These are phyloP conservation scores for Pogonus chalceus DNA, from an alignment of 1,140 invertebrate species.

Conservation along the genomic window DNA sequence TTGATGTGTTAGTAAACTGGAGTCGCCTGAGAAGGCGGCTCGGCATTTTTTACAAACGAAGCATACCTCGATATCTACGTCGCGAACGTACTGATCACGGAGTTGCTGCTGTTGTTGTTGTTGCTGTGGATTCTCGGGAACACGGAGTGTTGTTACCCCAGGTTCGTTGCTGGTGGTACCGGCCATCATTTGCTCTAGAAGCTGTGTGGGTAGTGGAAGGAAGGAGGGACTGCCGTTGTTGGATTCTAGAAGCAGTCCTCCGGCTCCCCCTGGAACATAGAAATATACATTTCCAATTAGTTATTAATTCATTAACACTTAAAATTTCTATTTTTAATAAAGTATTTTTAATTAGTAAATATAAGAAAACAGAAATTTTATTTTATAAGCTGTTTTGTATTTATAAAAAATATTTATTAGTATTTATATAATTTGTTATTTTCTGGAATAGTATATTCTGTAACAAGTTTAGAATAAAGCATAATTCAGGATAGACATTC, in stretches of 20 bases:
- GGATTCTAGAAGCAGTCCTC: slow-evolving; percentile 36
- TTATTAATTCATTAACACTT: no score
- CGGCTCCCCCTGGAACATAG: slow-evolving; percentile 34
- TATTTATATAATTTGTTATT: no score
- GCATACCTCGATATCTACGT: slow-evolving; percentile 66
- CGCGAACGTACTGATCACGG: slow-evolving; percentile 35
- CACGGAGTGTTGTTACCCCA: slow-evolving; percentile 51
- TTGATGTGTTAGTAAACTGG: slow-evolving; percentile 63
- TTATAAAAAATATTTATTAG: no score
- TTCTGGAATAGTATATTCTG: no score
- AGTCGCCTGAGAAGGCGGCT: slow-evolving; percentile 64
- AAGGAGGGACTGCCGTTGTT: slow-evolving; percentile 43
- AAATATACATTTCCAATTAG: no score
- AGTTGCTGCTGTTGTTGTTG: slow-evolving; percentile 4
- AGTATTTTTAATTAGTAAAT: no score
- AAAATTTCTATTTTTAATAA: no score
- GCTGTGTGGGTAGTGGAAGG: slow-evolving; percentile 50
- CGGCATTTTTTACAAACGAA: slow-evolving; percentile 80
- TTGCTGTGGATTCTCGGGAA: slow-evolving; percentile 40
- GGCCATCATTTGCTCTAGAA: slow-evolving; percentile 54
- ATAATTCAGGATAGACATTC: no score
- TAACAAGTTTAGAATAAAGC: no score
- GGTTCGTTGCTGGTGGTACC: slow-evolving; percentile 52
- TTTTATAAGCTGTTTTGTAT: no score
- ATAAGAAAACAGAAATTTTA: no score